phyloP scores from a whole-genome alignment of 2,797 vertebrate species.

The Melanotaenia parkinsoni region DNA sequence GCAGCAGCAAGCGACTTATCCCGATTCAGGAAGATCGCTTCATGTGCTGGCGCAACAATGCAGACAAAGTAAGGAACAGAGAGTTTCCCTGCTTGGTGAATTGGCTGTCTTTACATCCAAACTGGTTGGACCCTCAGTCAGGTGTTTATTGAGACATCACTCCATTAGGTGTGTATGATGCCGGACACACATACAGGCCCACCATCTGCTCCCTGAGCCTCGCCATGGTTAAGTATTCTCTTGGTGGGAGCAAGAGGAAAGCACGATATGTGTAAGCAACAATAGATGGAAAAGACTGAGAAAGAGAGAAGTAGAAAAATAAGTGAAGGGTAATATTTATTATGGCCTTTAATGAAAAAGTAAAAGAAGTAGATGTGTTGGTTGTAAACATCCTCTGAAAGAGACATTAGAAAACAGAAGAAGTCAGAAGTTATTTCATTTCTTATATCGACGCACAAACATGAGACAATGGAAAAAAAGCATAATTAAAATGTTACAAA shows the following conservation, averaged over 20 bases:
- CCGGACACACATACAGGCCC: constrained; percentile 77
- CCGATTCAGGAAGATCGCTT: constrained; percentile 33
- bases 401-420: constrained; percentile 10
- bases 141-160: constrained; percentile 85
- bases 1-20: constrained; percentile 28
- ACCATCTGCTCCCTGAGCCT: constrained; percentile 80
- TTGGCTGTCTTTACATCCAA: constrained; percentile 52
- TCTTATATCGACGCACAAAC: constrained; percentile 20
- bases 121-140: constrained; percentile 75
- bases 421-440: constrained; percentile 11
- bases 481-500: constrained; percentile 17
- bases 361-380: constrained; percentile 21
- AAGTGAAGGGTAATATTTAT: constrained; percentile 28
- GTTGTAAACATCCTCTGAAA: constrained; percentile 10
- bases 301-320: constrained; percentile 29
- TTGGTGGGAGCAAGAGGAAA: constrained; percentile 45
- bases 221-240: constrained; percentile 82
- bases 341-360: constrained; percentile 32
- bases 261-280: constrained; percentile 45
- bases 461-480: not conserved
- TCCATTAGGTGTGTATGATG: constrained; percentile 79
- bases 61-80: constrained; percentile 28
- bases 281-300: constrained; percentile 38
- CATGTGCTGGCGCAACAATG: constrained; percentile 17
- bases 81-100: constrained; percentile 43